Conservation (phyloP, 2,888 invertebrate species). For the Aspidiotus destructor region DNA sequence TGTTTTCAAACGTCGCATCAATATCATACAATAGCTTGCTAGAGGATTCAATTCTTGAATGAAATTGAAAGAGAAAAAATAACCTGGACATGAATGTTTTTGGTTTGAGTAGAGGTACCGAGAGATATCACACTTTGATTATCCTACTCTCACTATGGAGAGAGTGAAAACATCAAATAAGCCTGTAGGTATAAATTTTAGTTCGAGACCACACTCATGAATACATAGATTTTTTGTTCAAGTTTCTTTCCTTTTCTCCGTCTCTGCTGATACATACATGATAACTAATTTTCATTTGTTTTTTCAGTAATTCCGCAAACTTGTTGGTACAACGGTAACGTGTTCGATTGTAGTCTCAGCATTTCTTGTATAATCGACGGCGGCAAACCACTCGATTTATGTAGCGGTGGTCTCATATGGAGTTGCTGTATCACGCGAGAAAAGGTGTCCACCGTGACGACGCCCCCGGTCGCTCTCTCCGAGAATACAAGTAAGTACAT, state of each 20-base stretch:
- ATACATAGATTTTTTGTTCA: not conserved
- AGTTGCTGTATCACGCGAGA: constrained; percentile 73
- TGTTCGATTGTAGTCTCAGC: constrained; percentile 81
- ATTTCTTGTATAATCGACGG: constrained; percentile 84
- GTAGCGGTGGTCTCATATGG: constrained; percentile 91
- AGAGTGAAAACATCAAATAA: too few relatives aligned
- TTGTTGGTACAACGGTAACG: constrained; percentile 73
- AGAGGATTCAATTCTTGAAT: too few relatives aligned
- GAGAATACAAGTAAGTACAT: constrained; percentile 78
- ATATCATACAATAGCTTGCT: too few relatives aligned
- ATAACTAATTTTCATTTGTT: not conserved
- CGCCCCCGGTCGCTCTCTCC: constrained; percentile 35
- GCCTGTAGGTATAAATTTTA: too few relatives aligned
- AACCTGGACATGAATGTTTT: too few relatives aligned
- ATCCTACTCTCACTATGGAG: too few relatives aligned
- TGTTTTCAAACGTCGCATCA: too few relatives aligned
- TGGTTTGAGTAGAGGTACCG: too few relatives aligned
- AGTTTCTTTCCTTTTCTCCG: not conserved
- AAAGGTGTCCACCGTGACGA: constrained; percentile 47
- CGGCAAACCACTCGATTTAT: constrained; percentile 76
- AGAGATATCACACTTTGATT: too few relatives aligned
- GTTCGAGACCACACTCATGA: too few relatives aligned
- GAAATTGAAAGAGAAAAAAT: too few relatives aligned
- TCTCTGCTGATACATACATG: not conserved
- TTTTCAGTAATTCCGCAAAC: constrained; percentile 74